A percentile compares a stretch with the other conserved stretches of the same genome.
Conservation (phyloP, 2,888 invertebrate species). For the Idaea dimidiata region DNA sequence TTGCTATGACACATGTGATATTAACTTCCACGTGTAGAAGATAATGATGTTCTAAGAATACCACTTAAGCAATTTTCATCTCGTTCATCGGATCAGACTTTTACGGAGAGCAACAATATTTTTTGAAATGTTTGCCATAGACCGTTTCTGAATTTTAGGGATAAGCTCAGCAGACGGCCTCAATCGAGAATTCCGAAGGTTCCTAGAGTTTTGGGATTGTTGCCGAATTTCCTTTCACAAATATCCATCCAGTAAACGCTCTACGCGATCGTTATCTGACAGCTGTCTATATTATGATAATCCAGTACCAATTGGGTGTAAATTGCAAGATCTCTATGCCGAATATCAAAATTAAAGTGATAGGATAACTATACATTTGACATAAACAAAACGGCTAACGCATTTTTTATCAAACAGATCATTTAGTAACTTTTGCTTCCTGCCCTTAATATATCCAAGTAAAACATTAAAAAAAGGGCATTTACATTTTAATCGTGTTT, state of each 20-base stretch:
- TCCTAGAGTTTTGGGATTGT: not conserved
- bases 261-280: slow-evolving; percentile 7
- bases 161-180: not conserved
- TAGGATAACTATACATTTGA: slow-evolving; percentile 34
- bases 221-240: not conserved
- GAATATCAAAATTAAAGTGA: slow-evolving; percentile 51
- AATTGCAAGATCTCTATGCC: slow-evolving; percentile 42
- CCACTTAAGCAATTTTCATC: too few relatives aligned
- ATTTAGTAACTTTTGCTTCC: too few relatives aligned
- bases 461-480: too few relatives aligned
- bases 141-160: not conserved
- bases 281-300: slow-evolving; percentile 27
- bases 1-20: too few relatives aligned
- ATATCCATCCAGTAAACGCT: not conserved
- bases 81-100: too few relatives aligned
- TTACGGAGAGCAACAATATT: not conserved
- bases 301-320: slow-evolving; percentile 36
- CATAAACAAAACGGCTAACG: slow-evolving; percentile 31
- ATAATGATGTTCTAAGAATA: too few relatives aligned
- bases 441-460: too few relatives aligned
- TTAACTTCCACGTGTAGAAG: too few relatives aligned
- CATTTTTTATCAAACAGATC: slow-evolving; percentile 13
- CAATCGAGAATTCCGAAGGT: not conserved
- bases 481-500: not conserved
- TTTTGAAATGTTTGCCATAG: not conserved